These are phyloP conservation scores for Bombyx mori DNA, from an alignment of 1,140 invertebrate genomes.

Conservation along the genomic window DNA sequence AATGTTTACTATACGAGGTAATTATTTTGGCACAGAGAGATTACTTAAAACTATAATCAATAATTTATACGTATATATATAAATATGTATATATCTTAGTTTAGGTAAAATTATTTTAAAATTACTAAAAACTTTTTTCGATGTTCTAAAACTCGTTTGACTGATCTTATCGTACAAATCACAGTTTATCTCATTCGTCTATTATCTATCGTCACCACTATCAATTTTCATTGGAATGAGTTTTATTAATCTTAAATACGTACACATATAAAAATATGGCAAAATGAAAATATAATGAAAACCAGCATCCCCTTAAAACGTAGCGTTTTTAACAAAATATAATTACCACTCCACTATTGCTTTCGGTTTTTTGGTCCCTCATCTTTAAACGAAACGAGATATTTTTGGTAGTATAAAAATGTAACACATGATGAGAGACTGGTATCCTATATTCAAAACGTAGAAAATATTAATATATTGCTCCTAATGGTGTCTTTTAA, in stretches of 20 bases:
- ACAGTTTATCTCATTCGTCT: slow-evolving; percentile 66
- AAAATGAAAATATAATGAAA: slow-evolving; percentile 26
- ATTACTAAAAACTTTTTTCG: slow-evolving; percentile 68
- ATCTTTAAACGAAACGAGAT: no score
- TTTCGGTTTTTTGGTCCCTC: no score
- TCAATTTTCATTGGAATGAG: slow-evolving; percentile 62
- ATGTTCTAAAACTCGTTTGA: slow-evolving; percentile 71
- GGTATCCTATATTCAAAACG: no score
- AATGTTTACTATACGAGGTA: slow-evolving; percentile 71
- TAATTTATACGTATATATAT: slow-evolving; percentile 40
- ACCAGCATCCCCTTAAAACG: slow-evolving; percentile 12
- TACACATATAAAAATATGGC: slow-evolving; percentile 48
- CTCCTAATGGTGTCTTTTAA: no score
- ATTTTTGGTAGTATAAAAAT: no score
- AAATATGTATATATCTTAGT: slow-evolving; percentile 18
- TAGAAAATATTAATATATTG: no score
- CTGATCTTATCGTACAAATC: slow-evolving; percentile 69
- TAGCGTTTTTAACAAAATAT: background rate
- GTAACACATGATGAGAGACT: no score
- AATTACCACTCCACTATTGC: no score
- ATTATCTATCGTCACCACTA: slow-evolving; percentile 66
- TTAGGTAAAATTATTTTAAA: slow-evolving; percentile 51
- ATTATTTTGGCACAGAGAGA: slow-evolving; percentile 73
- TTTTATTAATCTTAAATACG: slow-evolving; percentile 33
- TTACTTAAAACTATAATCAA: slow-evolving; percentile 59